These are phyloP conservation scores for Xiphophorus birchmanni DNA, from an alignment of 2,797 vertebrate species.

Conservation along the genomic window DNA sequence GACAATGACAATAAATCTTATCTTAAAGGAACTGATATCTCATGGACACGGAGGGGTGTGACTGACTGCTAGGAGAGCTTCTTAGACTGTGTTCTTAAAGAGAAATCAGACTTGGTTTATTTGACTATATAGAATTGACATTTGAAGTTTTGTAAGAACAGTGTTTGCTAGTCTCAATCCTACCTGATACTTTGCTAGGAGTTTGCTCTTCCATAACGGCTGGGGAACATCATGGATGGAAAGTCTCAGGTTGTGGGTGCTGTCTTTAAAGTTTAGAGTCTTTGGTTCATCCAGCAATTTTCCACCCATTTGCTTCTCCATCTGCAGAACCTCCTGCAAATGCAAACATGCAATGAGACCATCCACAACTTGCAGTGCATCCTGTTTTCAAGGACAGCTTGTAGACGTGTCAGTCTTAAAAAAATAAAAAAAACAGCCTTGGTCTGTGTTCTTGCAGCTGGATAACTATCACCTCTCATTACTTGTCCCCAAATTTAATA, in stretches of 20 bases:
- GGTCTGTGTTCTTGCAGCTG: conserved; percentile 50
- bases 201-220: conserved; percentile 96
- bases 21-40: not conserved
- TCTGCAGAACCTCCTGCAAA: conserved; percentile 92
- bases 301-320: conserved; percentile 96
- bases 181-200: conserved; percentile 92
- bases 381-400: conserved; percentile 19
- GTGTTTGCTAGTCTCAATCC: not conserved
- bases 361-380: conserved; percentile 15
- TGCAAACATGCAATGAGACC: conserved; percentile 21
- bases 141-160: not conserved
- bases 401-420: conserved; percentile 41
- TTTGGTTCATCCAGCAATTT: conserved; percentile 97
- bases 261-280: conserved; percentile 96
- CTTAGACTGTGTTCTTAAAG: not conserved
- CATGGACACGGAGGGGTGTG: not conserved
- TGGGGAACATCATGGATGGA: conserved; percentile 95
- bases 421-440: conserved; percentile 2
- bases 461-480: conserved; percentile 70
- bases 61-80: not conserved
- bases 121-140: not conserved
- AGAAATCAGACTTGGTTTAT: not conserved
- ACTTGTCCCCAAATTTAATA: conserved; percentile 67
- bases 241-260: conserved; percentile 95
- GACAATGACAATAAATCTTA: too few relatives aligned